Conservation (phyloP, 2,888 invertebrate genomes). For the Nasonia oneida region DNA sequence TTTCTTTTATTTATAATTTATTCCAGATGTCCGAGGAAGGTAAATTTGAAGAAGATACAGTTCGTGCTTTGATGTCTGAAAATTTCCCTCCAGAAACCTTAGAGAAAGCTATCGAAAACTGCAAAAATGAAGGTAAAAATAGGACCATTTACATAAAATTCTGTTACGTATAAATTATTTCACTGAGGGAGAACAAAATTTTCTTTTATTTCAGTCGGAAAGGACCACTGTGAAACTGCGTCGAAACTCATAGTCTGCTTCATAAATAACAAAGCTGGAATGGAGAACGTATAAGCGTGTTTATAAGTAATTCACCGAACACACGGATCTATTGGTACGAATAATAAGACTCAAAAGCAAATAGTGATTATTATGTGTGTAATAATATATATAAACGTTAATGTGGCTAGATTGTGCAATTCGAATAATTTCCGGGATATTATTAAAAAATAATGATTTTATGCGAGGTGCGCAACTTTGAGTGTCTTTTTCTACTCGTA, state of each 20-base stretch:
- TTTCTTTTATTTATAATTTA: background rate
- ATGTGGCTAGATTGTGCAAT: background rate
- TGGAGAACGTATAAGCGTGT: background rate
- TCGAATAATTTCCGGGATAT: background rate
- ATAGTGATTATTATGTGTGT: background rate
- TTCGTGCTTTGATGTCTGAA: background rate
- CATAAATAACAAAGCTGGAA: background rate
- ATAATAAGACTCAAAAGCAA: background rate
- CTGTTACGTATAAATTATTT: background rate
- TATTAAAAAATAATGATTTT: background rate
- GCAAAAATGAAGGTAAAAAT: conserved; percentile 45
- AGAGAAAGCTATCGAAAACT: conserved; percentile 4
- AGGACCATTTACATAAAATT: background rate
- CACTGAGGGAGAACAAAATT: background rate
- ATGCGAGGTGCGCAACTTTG: background rate
- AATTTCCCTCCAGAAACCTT: background rate
- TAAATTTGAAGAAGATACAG: conserved; percentile 29
- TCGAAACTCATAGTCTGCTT: conserved; percentile 29
- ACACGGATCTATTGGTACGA: background rate
- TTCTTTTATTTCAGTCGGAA: conserved; percentile 39
- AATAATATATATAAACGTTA: background rate
- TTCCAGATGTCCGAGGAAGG: conserved; percentile 42
- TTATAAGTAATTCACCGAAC: background rate
- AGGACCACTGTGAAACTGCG: conserved; percentile 46
- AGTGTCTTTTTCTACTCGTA: no score